A percentile compares a stretch with the other conserved stretches of the same genome.
These are phyloP conservation scores for Sebastes steindachneri DNA, from an alignment of 2,797 vertebrate genomes.

Conservation along the genomic window DNA sequence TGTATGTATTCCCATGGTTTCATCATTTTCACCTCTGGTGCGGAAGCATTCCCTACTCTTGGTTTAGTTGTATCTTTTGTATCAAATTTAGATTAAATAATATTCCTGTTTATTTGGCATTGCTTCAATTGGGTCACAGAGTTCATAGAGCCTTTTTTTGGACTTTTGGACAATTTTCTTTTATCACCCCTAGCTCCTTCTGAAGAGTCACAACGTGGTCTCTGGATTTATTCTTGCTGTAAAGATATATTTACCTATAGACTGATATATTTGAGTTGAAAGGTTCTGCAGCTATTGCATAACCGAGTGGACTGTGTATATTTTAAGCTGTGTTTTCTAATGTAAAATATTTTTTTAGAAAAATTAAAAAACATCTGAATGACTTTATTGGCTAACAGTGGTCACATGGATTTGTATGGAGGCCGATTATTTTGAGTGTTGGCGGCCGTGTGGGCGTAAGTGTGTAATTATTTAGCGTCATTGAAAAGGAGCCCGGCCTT, in stretches of 20 bases:
- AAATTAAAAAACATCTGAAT: slow-evolving; percentile 75
- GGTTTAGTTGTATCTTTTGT: slow-evolving; percentile 50
- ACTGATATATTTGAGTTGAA: slow-evolving; percentile 78
- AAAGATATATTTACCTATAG: slow-evolving; percentile 80
- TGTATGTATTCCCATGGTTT: neutral
- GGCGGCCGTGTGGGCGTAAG: neutral
- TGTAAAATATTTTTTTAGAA: slow-evolving; percentile 88
- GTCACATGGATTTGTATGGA: neutral
- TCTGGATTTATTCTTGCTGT: slow-evolving; percentile 69
- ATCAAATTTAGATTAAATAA: slow-evolving; percentile 35
- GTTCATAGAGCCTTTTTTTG: slow-evolving; percentile 21
- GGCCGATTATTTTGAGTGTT: neutral
- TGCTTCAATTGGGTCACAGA: slow-evolving; percentile 42
- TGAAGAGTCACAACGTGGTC: slow-evolving; percentile 11
- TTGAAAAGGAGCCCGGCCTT: slow-evolving; percentile 16
- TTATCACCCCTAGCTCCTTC: neutral
- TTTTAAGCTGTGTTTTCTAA: slow-evolving; percentile 82
- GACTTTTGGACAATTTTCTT: slow-evolving; percentile 22
- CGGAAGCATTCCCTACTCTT: slow-evolving; percentile 16
- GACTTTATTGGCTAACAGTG: slow-evolving; percentile 5
- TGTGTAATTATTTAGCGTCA: slow-evolving; percentile 48
- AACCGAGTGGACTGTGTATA: slow-evolving; percentile 73
- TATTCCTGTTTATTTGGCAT: slow-evolving; percentile 32
- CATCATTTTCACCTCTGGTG: slow-evolving; percentile 4
- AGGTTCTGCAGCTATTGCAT: slow-evolving; percentile 65